These are phyloP conservation scores for Drosophila teissieri DNA, from an alignment of 1,140 invertebrate genomes.

Conservation along the genomic window DNA sequence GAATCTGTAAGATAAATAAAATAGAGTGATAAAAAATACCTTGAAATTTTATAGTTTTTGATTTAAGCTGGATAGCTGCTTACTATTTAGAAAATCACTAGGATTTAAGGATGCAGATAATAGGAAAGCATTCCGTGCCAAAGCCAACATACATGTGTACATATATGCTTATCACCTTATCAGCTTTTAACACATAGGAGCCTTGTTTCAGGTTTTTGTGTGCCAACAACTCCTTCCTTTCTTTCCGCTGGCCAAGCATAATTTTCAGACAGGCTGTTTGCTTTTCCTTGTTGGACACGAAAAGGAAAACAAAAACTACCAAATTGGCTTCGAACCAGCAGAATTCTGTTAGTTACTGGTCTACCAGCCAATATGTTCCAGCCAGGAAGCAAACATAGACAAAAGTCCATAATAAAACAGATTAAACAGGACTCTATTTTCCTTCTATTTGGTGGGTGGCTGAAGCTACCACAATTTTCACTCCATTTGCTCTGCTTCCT, in stretches of 20 bases:
- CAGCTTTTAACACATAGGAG: conserved; percentile 13
- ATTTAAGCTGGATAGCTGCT: too few species aligned
- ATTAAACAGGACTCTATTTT: neutral
- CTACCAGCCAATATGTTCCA: conserved; percentile 5
- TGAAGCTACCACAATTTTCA: too few species aligned
- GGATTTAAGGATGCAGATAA: neutral
- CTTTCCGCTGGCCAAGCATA: conserved; percentile 40
- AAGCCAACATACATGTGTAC: neutral
- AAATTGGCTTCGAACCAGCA: conserved; percentile 28
- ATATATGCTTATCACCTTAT: conserved; percentile 14
- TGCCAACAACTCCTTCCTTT: conserved; percentile 20
- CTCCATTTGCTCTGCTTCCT: too few species aligned
- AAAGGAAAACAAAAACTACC: conserved; percentile 18
- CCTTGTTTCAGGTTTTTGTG: conserved; percentile 11
- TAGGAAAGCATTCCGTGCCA: neutral
- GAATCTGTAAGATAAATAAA: neutral
- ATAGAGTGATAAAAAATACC: too few species aligned
- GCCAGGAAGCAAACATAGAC: conserved; percentile 16
- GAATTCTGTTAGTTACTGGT: conserved; percentile 19
- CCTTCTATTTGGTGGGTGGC: too few species aligned
- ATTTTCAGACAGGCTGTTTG: conserved; percentile 40
- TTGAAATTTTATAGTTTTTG: too few species aligned
- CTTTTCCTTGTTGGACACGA: conserved; percentile 21
- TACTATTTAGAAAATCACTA: neutral
- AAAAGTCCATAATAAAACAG: conserved; percentile 6